These are phyloP conservation scores for Colaptes auratus DNA, from an alignment of 2,113 vertebrate species.

Conservation along the genomic window DNA sequence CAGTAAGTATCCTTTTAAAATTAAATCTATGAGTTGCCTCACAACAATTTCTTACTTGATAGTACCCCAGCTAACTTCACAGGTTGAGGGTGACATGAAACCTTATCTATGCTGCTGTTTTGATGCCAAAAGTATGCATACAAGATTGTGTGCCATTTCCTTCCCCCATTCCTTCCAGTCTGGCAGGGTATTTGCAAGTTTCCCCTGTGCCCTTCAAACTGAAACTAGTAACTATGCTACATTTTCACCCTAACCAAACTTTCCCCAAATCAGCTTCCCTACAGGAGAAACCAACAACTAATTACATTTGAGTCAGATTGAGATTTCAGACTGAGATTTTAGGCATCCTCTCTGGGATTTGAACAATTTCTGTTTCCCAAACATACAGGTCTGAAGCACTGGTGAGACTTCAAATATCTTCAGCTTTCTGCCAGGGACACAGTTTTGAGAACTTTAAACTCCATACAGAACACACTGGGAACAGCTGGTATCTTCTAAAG, in stretches of 20 bases:
- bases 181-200: background rate
- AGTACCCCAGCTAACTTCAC: background rate
- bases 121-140: background rate
- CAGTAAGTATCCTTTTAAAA: background rate
- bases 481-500: background rate
- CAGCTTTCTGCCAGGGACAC: background rate
- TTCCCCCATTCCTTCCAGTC: background rate
- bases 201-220: background rate
- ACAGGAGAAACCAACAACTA: slow-evolving; percentile 1
- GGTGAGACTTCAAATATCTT: background rate
- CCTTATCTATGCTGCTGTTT: background rate
- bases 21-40: background rate
- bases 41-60: background rate
- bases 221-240: background rate
- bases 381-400: background rate
- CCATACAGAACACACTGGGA: background rate
- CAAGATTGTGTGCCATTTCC: background rate
- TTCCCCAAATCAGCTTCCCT: slow-evolving; percentile 13
- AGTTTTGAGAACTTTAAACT: background rate
- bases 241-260: background rate
- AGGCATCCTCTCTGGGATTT: background rate
- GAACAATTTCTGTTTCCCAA: background rate
- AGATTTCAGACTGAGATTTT: slow-evolving; percentile 34
- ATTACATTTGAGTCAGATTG: slow-evolving; percentile 21
- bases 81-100: background rate